phyloP scores from a whole-genome alignment of 2,888 invertebrate genomes.

The Lypha dubia region DNA sequence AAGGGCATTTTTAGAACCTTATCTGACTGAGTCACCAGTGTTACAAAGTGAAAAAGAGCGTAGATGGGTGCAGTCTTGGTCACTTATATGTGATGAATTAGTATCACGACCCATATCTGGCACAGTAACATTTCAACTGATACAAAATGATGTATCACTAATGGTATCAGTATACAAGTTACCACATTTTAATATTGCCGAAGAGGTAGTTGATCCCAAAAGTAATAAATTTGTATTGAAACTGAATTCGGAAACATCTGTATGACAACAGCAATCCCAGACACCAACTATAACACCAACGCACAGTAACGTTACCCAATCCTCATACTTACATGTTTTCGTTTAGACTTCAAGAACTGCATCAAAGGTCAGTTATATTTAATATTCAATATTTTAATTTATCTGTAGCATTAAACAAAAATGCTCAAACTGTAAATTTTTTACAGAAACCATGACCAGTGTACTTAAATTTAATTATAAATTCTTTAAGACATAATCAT shows the following conservation, averaged over 20 bases:
- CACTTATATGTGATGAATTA: slow-evolving; percentile 95
- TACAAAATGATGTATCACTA: slow-evolving; percentile 96
- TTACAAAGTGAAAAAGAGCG: slow-evolving; percentile 92
- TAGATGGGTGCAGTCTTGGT: slow-evolving; percentile 96
- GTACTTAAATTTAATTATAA: slow-evolving; percentile 53
- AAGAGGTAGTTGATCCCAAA: slow-evolving; percentile 98
- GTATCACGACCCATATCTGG: slow-evolving; percentile 93
- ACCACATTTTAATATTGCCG: slow-evolving; percentile 97
- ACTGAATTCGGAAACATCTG: slow-evolving; percentile 98
- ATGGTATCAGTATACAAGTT: slow-evolving; percentile 93
- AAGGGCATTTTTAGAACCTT: slow-evolving; percentile 96
- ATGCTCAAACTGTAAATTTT: slow-evolving; percentile 58
- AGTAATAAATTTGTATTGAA: slow-evolving; percentile 97
- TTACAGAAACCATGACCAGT: slow-evolving; percentile 49
- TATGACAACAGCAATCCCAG: slow-evolving; percentile 86
- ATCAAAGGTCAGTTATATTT: slow-evolving; percentile 54
- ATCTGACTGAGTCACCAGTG: slow-evolving; percentile 93
- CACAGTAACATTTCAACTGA: slow-evolving; percentile 94
- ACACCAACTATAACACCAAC: slow-evolving; percentile 78
- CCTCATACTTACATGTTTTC: slow-evolving; percentile 82
- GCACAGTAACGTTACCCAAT: slow-evolving; percentile 81
- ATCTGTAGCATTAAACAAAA: slow-evolving; percentile 8
- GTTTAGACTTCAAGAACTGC: slow-evolving; percentile 74
- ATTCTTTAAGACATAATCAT: slow-evolving; percentile 61
- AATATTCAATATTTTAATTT: slow-evolving; percentile 32